These are phyloP conservation scores for Rhagoletis zephyria DNA, from an alignment of 1,140 invertebrate species.

Conservation along the genomic window DNA sequence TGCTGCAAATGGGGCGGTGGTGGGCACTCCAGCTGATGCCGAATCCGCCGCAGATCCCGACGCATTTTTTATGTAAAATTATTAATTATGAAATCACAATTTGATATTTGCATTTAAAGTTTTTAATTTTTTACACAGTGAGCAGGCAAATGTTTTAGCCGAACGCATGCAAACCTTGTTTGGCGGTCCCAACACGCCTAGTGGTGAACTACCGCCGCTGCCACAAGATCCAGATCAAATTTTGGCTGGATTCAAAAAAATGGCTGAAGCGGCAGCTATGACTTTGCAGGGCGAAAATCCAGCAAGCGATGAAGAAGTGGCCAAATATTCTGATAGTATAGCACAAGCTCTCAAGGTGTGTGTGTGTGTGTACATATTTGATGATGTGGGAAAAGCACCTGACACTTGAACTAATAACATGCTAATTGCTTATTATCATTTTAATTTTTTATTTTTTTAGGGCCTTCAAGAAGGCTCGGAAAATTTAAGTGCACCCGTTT, in stretches of 20 bases:
- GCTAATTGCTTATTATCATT: constrained; percentile 8
- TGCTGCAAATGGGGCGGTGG: constrained; percentile 55
- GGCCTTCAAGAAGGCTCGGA: constrained; percentile 74
- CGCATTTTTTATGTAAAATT: constrained; percentile 69
- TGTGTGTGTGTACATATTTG: background rate
- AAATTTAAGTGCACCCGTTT: constrained; percentile 73
- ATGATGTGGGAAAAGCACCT: background rate
- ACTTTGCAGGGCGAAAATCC: constrained; percentile 68
- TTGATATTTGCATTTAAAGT: background rate
- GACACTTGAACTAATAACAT: background rate
- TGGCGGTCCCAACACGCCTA: constrained; percentile 67
- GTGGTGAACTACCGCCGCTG: constrained; percentile 66
- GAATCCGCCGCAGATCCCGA: constrained; percentile 59
- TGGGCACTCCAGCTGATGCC: constrained; percentile 51
- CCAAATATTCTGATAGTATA: constrained; percentile 72
- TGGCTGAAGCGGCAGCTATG: constrained; percentile 70
- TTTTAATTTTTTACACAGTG: constrained; percentile 60
- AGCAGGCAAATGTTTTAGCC: constrained; percentile 70
- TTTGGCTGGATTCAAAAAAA: constrained; percentile 71
- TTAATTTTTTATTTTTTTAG: constrained; percentile 59
- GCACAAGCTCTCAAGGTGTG: constrained; percentile 67
- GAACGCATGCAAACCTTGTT: constrained; percentile 71
- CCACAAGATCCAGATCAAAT: constrained; percentile 70
- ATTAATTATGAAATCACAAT: constrained; percentile 12
- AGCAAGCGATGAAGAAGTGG: constrained; percentile 67